Percentiles rank a stretch among this genome's conserved stretches.
These are phyloP conservation scores for Semicossyphus pulcher DNA, from an alignment of 2,113 vertebrate genomes.

Conservation along the genomic window DNA sequence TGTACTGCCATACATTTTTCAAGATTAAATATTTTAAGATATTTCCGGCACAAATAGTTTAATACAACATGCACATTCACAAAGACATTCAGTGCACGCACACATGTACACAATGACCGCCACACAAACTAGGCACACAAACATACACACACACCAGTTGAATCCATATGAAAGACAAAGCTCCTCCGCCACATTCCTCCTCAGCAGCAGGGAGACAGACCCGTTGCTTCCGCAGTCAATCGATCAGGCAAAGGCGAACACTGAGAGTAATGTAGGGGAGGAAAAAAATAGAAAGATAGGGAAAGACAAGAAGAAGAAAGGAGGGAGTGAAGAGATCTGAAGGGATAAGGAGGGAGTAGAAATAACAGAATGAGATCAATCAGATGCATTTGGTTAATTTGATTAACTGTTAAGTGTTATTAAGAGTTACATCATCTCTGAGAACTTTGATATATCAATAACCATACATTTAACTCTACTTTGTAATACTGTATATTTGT, in stretches of 20 bases:
- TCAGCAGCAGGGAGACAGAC: slow-evolving; percentile 38
- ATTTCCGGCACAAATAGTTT: no score
- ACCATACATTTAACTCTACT: background rate
- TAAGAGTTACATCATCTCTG: no score
- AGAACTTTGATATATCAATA: background rate
- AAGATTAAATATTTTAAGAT: no score
- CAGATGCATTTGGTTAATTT: no score
- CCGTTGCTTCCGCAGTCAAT: slow-evolving; percentile 57
- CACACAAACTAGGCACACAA: no score
- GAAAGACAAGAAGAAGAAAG: slow-evolving; percentile 19
- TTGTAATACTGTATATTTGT: background rate
- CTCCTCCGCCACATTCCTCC: slow-evolving; percentile 37
- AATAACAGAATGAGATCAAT: no score
- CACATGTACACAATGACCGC: no score
- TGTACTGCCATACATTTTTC: no score
- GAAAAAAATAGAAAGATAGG: slow-evolving; percentile 11
- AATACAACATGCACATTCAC: no score
- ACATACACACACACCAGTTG: slow-evolving; percentile 27
- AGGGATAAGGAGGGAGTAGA: slow-evolving; percentile 8
- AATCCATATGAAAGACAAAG: slow-evolving; percentile 45
- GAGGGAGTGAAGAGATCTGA: background rate
- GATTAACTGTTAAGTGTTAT: no score
- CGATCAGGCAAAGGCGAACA: slow-evolving; percentile 47
- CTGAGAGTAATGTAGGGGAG: slow-evolving; percentile 24
- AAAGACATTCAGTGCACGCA: no score